phyloP scores from a whole-genome alignment of 2,888 invertebrate genomes.

The Entomobrya multifasciata region DNA sequence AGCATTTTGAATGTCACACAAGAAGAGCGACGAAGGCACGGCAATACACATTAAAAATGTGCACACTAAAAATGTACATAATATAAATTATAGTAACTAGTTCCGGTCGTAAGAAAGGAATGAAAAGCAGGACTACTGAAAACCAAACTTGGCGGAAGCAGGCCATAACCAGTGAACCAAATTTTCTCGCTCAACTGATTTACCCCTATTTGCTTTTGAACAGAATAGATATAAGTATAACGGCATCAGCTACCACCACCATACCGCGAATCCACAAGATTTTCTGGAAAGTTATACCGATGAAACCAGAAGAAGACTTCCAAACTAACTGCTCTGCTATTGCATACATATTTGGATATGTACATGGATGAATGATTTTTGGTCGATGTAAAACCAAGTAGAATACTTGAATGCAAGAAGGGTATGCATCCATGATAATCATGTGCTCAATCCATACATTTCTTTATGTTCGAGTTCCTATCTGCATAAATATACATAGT shows the following conservation, averaged over 20 bases:
- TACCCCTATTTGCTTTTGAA: constrained; percentile 5
- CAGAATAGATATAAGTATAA: no score
- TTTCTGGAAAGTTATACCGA: background rate
- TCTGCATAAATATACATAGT: constrained; percentile 1
- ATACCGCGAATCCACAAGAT: background rate
- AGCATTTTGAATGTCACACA: no score
- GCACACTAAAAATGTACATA: no score
- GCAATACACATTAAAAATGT: no score
- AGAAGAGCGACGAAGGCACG: no score
- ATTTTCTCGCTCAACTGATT: constrained; percentile 52
- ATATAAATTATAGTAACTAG: constrained; percentile 48
- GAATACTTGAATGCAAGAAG: no score
- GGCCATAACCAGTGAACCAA: constrained; percentile 65
- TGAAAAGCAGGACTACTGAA: constrained; percentile 36
- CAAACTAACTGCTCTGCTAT: no score
- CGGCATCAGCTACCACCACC: no score
- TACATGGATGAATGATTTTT: no score
- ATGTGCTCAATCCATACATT: background rate
- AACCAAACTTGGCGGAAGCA: constrained; percentile 55
- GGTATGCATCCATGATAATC: background rate
- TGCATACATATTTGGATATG: no score
- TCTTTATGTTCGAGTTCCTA: background rate
- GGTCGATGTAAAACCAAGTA: no score
- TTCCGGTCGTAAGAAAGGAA: constrained; percentile 50
- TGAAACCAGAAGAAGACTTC: background rate